Conservation (phyloP, 2,888 invertebrate species). For the Ceramica pisi region DNA sequence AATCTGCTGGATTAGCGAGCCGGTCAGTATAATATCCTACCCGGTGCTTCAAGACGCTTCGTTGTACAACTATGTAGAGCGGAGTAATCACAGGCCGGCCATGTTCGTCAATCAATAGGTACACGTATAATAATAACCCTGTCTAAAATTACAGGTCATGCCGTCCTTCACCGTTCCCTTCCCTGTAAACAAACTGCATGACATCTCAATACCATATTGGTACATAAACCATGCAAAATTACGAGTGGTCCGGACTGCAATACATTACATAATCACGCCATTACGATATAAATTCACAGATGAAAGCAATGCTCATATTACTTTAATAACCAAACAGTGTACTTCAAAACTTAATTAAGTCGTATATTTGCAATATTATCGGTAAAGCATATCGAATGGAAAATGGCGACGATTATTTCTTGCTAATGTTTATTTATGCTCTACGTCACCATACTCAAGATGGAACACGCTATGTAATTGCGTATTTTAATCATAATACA, state of each 20-base stretch:
- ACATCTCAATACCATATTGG: slow-evolving; percentile 39
- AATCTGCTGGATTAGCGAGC: not conserved
- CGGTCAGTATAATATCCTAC: slow-evolving; percentile 12
- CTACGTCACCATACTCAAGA: slow-evolving; percentile 8
- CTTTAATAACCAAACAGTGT: slow-evolving; percentile 31
- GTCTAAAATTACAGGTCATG: slow-evolving; percentile 19
- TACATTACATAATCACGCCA: slow-evolving; percentile 51
- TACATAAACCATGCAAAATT: slow-evolving; percentile 51
- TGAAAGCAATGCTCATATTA: slow-evolving; percentile 53
- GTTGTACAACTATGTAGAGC: not conserved
- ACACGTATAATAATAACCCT: not conserved
- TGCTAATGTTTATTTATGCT: slow-evolving; percentile 34
- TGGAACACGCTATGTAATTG: slow-evolving; percentile 21
- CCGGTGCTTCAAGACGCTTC: not conserved
- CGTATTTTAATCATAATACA: slow-evolving; percentile 30
- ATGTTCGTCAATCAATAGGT: slow-evolving; percentile 6
- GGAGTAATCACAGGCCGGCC: not conserved
- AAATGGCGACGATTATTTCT: slow-evolving; percentile 48
- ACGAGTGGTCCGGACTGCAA: slow-evolving; percentile 38
- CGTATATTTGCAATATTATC: slow-evolving; percentile 49
- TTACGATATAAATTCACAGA: slow-evolving; percentile 52
- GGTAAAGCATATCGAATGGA: slow-evolving; percentile 48
- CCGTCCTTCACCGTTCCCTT: not conserved
- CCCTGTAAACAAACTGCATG: slow-evolving; percentile 26
- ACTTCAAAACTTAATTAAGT: slow-evolving; percentile 48